Base-by-base conservation (phyloP, 2,888 invertebrate species). In the Rhogogaster chlorosoma region DNA sequence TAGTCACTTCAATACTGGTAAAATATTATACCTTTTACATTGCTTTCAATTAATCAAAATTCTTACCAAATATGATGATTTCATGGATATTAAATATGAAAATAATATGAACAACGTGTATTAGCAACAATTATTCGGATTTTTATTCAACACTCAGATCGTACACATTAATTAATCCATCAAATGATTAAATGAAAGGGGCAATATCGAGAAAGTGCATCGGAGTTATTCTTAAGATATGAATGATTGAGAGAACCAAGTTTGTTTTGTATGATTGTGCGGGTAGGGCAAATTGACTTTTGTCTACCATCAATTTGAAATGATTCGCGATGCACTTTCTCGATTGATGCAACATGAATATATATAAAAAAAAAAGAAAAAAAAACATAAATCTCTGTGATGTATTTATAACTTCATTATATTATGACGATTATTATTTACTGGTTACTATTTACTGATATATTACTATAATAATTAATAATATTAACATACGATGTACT, bases 301-400 rank as follows among this genome's bases (percentile, higher is more conserved):
- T 26, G 38, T 61, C 38, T 10, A 61, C 26, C 36, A 61, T 38
- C 15, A 22, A 38, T 80, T 61, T 29, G n/a, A 61, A 61, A 80
- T 36, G 61, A 61, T 80, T 61, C 83, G 18, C n/a, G 18, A 73
- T 61, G 78, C 64, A 80, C 80, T 82, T 15, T 84, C 57, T 49
- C 29, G 38, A 84, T 53, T 61, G 29, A 83, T 84, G 83, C 36
- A 15, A 77, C 53, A 80, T 78, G 85, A 85, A 73, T 36, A 53
- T 80, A 64, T 53, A 85, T 71, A 42, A 42, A 71, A 57, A 42
- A 73, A 86, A 67, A 80, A 86, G 71, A 53, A 64, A 85, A 70
- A 85, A 86, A 83, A 86, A 90, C 88, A 89, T 89, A 89, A 91
- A 89, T 90, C 90, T 90, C 90, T 91, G 90, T 90, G 90, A 91